Evolutionary conservation across 2,113 vertebrate species (phyloP).

Genomic region (Lagenorhynchus albirostris): DNA sequence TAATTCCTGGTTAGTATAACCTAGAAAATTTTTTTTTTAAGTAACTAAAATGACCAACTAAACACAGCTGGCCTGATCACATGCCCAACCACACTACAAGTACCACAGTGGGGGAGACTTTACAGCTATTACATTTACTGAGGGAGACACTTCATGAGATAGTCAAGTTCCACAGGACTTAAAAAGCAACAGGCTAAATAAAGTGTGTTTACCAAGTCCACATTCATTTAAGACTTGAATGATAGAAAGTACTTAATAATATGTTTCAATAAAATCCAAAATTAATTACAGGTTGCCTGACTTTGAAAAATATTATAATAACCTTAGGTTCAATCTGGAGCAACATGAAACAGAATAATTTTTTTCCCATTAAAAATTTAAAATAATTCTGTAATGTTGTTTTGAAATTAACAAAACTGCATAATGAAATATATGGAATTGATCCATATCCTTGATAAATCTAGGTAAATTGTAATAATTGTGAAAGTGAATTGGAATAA

Average conservation of each 20-base stretch:
- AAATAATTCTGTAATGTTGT: background rate
- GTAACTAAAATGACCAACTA: background rate
- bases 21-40: background rate
- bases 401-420: background rate
- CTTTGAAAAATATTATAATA: constrained; percentile 13
- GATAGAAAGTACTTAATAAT: background rate
- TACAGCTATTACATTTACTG: background rate
- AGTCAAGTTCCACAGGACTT: background rate
- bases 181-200: background rate
- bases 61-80: background rate
- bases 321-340: background rate
- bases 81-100: background rate
- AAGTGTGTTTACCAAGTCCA: background rate
- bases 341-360: background rate
- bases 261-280: constrained; percentile 2
- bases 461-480: background rate
- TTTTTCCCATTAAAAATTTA: constrained; percentile 14
- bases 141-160: background rate
- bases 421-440: background rate
- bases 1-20: background rate
- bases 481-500: background rate
- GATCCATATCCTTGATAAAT: background rate
- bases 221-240: background rate
- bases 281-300: background rate
- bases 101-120: background rate